Evolutionary conservation across 2,113 vertebrate species (phyloP).

Genomic region (Cyprinus carpio): DNA sequence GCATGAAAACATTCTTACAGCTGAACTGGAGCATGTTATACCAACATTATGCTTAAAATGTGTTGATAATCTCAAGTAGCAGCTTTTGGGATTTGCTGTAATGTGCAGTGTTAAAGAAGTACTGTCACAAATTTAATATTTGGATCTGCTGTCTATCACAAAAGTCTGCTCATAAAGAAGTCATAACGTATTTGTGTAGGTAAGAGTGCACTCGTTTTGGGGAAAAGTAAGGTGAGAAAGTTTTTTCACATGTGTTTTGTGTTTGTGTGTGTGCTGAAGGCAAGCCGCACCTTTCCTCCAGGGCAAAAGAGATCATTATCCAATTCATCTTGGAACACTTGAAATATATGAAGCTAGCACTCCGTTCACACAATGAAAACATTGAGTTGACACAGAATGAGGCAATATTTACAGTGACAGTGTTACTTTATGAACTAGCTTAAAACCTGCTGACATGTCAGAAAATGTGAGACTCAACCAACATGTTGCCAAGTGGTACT

Average conservation of each 20-base stretch:
- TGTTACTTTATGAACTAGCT: slow-evolving; percentile 12
- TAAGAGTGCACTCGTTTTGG: neutral
- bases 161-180: neutral
- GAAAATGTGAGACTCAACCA: neutral
- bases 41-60: slow-evolving; percentile 32
- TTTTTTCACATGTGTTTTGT: slow-evolving; percentile 1
- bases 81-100: slow-evolving; percentile 34
- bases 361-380: slow-evolving; percentile 2
- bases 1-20: slow-evolving; percentile 7
- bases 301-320: slow-evolving; percentile 29
- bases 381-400: slow-evolving; percentile 4
- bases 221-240: neutral
- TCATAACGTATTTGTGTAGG: neutral
- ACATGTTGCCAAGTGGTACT: neutral
- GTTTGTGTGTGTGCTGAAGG: slow-evolving; percentile 11
- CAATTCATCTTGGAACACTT: slow-evolving; percentile 4
- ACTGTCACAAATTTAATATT: slow-evolving; percentile 21
- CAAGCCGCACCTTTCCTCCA: slow-evolving; percentile 39
- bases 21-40: slow-evolving; percentile 34
- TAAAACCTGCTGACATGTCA: slow-evolving; percentile 8
- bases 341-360: neutral
- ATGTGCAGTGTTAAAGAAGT: slow-evolving; percentile 12
- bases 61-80: slow-evolving; percentile 17
- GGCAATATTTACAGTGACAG: neutral
- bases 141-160: slow-evolving; percentile 1